Evolutionary conservation across 2,888 invertebrate species (phyloP).

Genomic region (Dicranocentrus wangi): DNA sequence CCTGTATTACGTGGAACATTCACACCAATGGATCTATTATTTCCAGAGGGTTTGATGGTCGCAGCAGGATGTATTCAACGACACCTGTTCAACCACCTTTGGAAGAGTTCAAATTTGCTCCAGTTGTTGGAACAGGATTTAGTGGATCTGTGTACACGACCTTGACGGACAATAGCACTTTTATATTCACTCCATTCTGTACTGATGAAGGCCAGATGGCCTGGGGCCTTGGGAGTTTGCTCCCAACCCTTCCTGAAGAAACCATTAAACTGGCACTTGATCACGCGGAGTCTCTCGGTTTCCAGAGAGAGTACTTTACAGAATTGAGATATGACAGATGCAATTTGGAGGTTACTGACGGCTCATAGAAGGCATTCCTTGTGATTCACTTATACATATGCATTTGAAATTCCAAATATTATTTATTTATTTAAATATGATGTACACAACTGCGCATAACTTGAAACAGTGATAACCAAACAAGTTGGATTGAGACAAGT

Average conservation of each 20-base stretch:
- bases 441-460: too few species aligned
- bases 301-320: slow-evolving; percentile 38
- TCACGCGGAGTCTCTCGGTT: slow-evolving; percentile 32
- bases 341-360: neutral
- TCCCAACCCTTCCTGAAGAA: slow-evolving; percentile 13
- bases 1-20: slow-evolving; percentile 24
- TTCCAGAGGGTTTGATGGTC: slow-evolving; percentile 17
- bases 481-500: too few species aligned
- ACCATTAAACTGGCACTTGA: slow-evolving; percentile 19
- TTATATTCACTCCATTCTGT: slow-evolving; percentile 29
- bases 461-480: too few species aligned
- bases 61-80: neutral
- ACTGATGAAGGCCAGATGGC: slow-evolving; percentile 30
- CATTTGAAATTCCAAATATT: too few species aligned
- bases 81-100: neutral
- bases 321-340: slow-evolving; percentile 44
- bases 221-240: slow-evolving; percentile 14
- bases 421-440: too few species aligned
- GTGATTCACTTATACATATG: too few species aligned
- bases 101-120: neutral
- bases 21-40: neutral
- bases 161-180: slow-evolving; percentile 47
- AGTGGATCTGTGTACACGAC: slow-evolving; percentile 35
- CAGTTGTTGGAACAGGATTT: neutral
- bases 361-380: too few species aligned